These are phyloP conservation scores for Falco rusticolus DNA, from an alignment of 2,797 vertebrate genomes.

Conservation along the genomic window DNA sequence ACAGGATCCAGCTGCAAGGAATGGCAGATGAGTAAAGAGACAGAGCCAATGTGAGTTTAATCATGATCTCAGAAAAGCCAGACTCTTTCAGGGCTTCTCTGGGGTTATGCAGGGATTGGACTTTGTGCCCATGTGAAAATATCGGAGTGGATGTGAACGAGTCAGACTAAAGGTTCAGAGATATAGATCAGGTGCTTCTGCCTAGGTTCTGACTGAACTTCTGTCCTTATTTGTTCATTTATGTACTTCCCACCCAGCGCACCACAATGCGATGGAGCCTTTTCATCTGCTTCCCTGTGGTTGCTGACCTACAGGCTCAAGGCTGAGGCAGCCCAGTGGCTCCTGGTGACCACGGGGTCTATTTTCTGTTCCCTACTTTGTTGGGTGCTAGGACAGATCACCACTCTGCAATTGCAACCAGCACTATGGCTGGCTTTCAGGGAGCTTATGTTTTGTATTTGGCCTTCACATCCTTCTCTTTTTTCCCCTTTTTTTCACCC, in stretches of 20 bases:
- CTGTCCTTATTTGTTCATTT: neutral
- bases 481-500: neutral
- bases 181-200: neutral
- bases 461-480: neutral
- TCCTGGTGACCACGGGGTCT: fast-evolving
- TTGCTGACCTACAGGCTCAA: neutral
- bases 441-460: neutral
- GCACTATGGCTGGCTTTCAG: neutral
- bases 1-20: neutral
- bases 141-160: neutral
- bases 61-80: neutral
- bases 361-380: neutral
- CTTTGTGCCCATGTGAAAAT: neutral
- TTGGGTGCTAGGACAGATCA: neutral
- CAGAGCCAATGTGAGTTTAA: neutral
- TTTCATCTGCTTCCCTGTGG: neutral
- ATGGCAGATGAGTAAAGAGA: fast-evolving
- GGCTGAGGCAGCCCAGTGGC: neutral
- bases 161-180: neutral
- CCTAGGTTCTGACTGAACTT: neutral
- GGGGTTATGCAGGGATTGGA: neutral
- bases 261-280: neutral
- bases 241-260: neutral
- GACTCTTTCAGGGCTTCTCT: neutral
- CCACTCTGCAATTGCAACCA: neutral